Percentiles rank a stretch among this genome's conserved stretches.
Evolutionary conservation across 2,888 invertebrate genomes (phyloP).

Genomic region (Alcis repandata): DNA sequence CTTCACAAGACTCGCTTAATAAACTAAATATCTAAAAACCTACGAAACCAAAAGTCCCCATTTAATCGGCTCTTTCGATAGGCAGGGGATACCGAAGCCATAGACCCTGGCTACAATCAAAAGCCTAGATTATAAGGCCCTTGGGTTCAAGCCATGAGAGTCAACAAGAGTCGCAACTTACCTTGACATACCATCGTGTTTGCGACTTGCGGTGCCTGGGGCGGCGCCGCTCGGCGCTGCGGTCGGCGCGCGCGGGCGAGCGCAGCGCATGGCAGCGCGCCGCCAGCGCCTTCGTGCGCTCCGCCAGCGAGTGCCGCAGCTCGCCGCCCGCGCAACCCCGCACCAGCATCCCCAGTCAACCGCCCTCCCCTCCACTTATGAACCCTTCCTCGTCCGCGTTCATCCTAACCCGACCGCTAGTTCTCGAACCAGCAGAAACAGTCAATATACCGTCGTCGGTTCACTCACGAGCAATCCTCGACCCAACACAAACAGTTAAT

Average conservation of each 20-base stretch:
- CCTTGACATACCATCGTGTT: slow-evolving; percentile 91
- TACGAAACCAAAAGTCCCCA: no score
- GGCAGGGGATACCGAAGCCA: no score
- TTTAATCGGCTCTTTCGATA: no score
- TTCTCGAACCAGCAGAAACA: slow-evolving; percentile 1
- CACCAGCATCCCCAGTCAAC: slow-evolving; percentile 77
- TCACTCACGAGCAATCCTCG: neutral
- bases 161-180: slow-evolving; percentile 75
- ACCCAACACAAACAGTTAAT: neutral
- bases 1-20: no score
- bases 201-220: slow-evolving; percentile 84
- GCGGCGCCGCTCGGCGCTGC: slow-evolving; percentile 73
- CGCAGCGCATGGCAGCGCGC: slow-evolving; percentile 81
- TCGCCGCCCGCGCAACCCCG: slow-evolving; percentile 81
- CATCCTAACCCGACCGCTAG: slow-evolving; percentile 48
- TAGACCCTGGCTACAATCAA: no score
- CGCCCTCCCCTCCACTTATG: slow-evolving; percentile 60
- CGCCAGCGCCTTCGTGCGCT: slow-evolving; percentile 83
- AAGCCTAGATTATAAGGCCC: no score
- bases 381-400: slow-evolving; percentile 54
- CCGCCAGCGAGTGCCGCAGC: slow-evolving; percentile 81
- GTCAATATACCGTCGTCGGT: neutral
- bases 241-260: slow-evolving; percentile 73
- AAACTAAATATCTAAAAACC: no score
- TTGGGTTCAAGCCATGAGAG: no score